Conservation (phyloP, 2,113 vertebrate genomes). For the Centropristis striata region DNA sequence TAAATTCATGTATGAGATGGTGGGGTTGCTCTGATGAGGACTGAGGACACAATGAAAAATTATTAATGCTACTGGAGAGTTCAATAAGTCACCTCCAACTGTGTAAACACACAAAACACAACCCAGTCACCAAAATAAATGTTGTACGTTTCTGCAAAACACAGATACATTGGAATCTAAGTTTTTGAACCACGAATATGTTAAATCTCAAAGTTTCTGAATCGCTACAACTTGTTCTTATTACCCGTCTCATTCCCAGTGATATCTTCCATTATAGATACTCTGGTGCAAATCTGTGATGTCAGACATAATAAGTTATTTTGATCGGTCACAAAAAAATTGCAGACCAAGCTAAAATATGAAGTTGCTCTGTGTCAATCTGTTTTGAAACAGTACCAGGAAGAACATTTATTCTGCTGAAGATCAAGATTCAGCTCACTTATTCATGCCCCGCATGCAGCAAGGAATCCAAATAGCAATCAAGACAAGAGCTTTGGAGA, state of each 20-base stretch:
- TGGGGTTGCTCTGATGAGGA: slow-evolving; percentile 7
- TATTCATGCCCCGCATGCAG: slow-evolving; percentile 63
- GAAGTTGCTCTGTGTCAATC: slow-evolving; percentile 21
- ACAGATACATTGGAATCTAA: too few species aligned
- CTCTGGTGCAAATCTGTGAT: slow-evolving; percentile 11
- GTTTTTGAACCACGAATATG: too few species aligned
- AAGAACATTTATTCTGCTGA: slow-evolving; percentile 62
- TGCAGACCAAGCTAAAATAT: slow-evolving; percentile 26
- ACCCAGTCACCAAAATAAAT: too few species aligned
- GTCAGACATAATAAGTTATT: slow-evolving; percentile 17
- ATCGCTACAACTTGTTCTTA: too few species aligned
- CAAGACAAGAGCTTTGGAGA: slow-evolving; percentile 79
- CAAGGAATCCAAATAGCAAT: slow-evolving; percentile 77
- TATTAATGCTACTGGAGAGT: background rate
- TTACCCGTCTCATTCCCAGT: too few species aligned
- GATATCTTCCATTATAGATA: too few species aligned
- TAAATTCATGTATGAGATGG: background rate
- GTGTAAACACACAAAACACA: background rate
- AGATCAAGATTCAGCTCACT: slow-evolving; percentile 70
- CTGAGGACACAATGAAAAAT: background rate
- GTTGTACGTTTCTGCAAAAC: too few species aligned
- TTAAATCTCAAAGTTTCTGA: too few species aligned
- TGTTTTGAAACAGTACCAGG: slow-evolving; percentile 41
- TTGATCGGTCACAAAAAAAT: background rate
- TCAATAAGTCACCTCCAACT: background rate